Evolutionary conservation across 2,113 vertebrate species (phyloP), one percentile per base, ranked within the genome.

Genomic region (Corvus hawaiiensis): DNA sequence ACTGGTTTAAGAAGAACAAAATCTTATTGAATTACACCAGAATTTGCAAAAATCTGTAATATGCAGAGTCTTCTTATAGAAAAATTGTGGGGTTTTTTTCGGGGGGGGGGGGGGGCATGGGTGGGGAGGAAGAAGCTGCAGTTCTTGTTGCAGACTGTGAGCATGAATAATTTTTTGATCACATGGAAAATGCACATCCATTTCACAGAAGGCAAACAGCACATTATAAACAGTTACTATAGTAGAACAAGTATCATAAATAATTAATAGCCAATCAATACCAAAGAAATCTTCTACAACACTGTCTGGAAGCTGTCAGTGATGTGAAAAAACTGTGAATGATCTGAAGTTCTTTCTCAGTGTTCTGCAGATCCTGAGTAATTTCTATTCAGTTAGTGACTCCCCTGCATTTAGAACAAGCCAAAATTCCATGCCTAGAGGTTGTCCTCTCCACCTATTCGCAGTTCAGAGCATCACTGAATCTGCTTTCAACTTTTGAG

Each of bases 51-150:
- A 59, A 11, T 68, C 6, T 44, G 1, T 49, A 37, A 28, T 37
- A 58, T 19, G 72, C 22, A 69, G 16, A 54, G 4, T 41, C 6
- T 41, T 69, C 13, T 13, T 19, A 44, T 22, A 28, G 13, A 69
- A 67, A 81, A n/a, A 7, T 15, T 44, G 7, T 76, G 17, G 5
- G 3, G 0, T 11, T 18, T 30, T 44, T 64, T n/a, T 0, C 1
- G 6, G 5, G 11, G 23, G 37, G 37, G 9, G n/a, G 35, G 35
- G 37, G 3, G 3, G 7, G 22, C 6, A 5, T 52, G 16, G 3
- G 3, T 11, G 3, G 6, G 1, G 1, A 63, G 3, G 18, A 16
- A 63, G 33, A 52, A 41, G 1, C 5, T 63, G 17, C 33, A 71
- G 3, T 59, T 89, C 73, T 7, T 1, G 46, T 71, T 67, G 6